phyloP scores from a whole-genome alignment of 2,113 vertebrate species.

The Capreolus pygargus region DNA sequence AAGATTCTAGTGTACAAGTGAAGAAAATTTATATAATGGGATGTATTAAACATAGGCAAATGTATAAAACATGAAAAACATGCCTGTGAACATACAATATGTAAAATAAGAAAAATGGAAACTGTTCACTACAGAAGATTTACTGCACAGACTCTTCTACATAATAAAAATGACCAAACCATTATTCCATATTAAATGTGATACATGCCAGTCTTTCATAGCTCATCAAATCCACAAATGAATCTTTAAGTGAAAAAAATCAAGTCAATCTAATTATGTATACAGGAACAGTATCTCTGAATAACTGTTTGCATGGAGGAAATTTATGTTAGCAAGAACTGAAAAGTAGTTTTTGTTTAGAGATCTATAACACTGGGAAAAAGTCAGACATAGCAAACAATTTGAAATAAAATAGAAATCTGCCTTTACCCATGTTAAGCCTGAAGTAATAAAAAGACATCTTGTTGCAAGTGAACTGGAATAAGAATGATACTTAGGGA shows the following conservation, averaged over 20 bases:
- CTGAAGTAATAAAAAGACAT: neutral
- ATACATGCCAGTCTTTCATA: neutral
- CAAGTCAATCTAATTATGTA: neutral
- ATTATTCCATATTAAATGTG: neutral
- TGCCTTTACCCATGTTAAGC: neutral
- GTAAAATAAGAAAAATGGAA: neutral
- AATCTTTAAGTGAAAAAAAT: neutral
- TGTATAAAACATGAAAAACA: neutral
- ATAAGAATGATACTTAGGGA: neutral
- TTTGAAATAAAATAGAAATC: conserved; percentile 11
- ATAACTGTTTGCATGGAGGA: neutral
- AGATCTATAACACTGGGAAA: neutral
- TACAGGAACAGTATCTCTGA: neutral
- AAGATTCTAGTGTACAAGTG: neutral
- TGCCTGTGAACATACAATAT: neutral
- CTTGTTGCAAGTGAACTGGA: neutral
- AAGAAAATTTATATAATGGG: neutral
- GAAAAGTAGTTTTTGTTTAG: neutral
- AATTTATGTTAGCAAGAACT: neutral
- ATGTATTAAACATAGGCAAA: neutral
- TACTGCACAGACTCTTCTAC: neutral
- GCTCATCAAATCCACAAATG: neutral
- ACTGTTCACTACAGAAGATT: neutral
- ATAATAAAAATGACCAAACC: neutral
- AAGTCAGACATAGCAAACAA: neutral